phyloP scores from a whole-genome alignment of 2,113 vertebrate genomes.

The Columbina picui region DNA sequence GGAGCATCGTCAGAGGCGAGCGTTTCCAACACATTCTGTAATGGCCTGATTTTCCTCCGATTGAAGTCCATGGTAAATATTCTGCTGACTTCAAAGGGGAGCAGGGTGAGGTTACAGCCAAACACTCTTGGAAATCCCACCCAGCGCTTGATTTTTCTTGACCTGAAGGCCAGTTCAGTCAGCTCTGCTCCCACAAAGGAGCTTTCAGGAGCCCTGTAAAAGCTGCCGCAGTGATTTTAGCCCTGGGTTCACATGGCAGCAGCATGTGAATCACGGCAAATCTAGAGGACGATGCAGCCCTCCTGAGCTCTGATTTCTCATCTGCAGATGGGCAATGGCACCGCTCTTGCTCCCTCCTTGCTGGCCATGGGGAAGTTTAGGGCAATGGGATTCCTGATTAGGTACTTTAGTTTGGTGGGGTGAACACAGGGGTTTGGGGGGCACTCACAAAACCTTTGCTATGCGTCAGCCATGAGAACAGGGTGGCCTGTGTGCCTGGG shows the following conservation, averaged over 20 bases:
- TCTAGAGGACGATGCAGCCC: background rate
- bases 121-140: constrained; percentile 28
- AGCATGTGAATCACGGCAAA: background rate
- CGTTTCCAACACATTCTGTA: background rate
- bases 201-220: constrained; percentile 45
- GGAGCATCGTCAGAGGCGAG: background rate
- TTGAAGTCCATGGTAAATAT: constrained; percentile 2
- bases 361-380: background rate
- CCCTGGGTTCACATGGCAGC: constrained; percentile 38
- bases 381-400: background rate
- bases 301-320: background rate
- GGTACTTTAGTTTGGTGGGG: background rate
- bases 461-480: background rate
- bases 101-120: background rate
- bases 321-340: background rate
- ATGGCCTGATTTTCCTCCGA: background rate
- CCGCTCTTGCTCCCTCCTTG: background rate
- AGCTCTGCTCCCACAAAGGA: constrained; percentile 29
- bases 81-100: constrained; percentile 40
- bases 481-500: background rate
- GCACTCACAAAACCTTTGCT: background rate
- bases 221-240: background rate
- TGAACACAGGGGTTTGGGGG: background rate
- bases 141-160: constrained; percentile 23
- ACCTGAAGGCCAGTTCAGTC: constrained; percentile 22